Base-by-base conservation (phyloP, 2,888 invertebrate species). In the Patella caerulea region DNA sequence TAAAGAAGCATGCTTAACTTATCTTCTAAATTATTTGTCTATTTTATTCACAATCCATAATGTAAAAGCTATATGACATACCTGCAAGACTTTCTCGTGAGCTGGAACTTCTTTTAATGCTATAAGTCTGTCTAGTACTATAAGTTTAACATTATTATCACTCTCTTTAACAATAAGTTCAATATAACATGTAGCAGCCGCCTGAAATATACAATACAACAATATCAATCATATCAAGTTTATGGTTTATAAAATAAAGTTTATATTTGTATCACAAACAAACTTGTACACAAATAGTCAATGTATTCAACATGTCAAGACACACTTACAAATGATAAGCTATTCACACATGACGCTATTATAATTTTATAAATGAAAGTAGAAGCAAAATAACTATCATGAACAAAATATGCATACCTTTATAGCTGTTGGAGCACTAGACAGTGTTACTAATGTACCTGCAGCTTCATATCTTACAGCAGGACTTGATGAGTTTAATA, bases 101-200 rank as follows among this genome's bases (percentile, higher is more conserved):
- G 94, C 94, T 29, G 96, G 95, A 87, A 95, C 89, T 81, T 96
- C 96, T 83, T 95, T 95, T 91, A 99, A 94, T 2, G 96, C 96
- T 84, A 97, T 95, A 82, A 99, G 93, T 29, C 98, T 94, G 88
- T 98, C 98, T 87, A 99, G 93, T 12, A 99, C 99, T 86, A 99
- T 99, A 78, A 99, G 93, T 93, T 99, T 99, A 19, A 99, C 99
- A 93, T 99, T 99, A 93, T 99, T 99, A 92, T 99, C 99, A 92
- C 98, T 98, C 92, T 99, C 99, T 92, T 99, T 99, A n/a, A 99
- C 96, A 81, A 99, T 97, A 85, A 99, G 93, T 90, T 99, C 99
- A 89, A 99, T 99, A 93, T 99, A 99, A 92, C 98, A 98, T 65
- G 96, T 96, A 2, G 99, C 99, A 0, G 99, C 99, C 54, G 98